Conservation (phyloP, 2,888 invertebrate genomes). For the Coelopa pilipes region DNA sequence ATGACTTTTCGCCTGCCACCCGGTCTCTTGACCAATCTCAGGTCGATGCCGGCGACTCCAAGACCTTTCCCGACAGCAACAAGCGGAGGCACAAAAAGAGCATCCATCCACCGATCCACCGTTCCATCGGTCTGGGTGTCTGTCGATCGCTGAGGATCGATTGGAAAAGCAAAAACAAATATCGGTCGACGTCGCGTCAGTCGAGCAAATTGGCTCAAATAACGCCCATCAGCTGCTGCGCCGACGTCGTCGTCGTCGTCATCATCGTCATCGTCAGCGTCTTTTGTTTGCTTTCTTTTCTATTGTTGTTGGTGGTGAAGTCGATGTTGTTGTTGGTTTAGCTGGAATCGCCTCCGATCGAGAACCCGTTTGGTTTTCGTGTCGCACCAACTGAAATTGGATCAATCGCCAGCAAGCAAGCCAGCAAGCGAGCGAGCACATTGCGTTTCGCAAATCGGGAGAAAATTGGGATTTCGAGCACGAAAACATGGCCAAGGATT, state of each 20-base stretch:
- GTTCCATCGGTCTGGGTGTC: too few relatives aligned
- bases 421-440: not conserved
- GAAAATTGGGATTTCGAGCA: conserved; percentile 33
- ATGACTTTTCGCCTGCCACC: conserved; percentile 4
- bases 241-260: not conserved
- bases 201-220: conserved; percentile 31
- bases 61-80: too few relatives aligned
- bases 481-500: conserved; percentile 17
- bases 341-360: not conserved
- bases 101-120: too few relatives aligned
- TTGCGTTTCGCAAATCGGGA: conserved; percentile 26
- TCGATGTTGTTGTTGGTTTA: not conserved
- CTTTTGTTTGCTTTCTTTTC: too few relatives aligned
- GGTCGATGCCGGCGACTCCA: too few relatives aligned
- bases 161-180: conserved; percentile 1
- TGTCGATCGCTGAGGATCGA: too few relatives aligned
- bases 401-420: conserved; percentile 1
- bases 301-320: too few relatives aligned
- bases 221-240: conserved; percentile 24
- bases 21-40: too few relatives aligned
- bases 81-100: too few relatives aligned
- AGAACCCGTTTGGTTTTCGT: conserved; percentile 13
- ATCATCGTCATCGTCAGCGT: too few relatives aligned
- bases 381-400: conserved; percentile 16
- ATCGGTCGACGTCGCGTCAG: conserved; percentile 10